Conservation (phyloP, 64 coral and sea anemone species). For the Porites australiensis region DNA sequence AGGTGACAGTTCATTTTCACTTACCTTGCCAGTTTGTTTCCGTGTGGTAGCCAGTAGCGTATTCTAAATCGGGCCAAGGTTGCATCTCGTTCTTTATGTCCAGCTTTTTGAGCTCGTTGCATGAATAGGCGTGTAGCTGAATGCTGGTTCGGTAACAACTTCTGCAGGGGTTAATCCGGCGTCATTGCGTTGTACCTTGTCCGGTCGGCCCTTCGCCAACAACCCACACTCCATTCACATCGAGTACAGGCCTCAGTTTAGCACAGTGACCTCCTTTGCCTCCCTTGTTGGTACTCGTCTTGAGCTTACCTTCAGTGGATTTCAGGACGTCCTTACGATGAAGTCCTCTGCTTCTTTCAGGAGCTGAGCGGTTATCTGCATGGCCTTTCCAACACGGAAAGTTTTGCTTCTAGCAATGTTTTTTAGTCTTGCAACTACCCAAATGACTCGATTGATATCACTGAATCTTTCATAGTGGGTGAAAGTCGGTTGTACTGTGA, state of each 20-base stretch:
- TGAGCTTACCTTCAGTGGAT: slow-evolving; percentile 56
- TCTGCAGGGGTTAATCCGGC: slow-evolving; percentile 53
- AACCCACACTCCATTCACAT: slow-evolving; percentile 53
- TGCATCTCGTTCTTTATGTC: slow-evolving; percentile 65
- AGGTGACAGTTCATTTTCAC: slow-evolving; percentile 69
- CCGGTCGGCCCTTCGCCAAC: slow-evolving; percentile 50
- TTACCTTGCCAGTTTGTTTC: slow-evolving; percentile 55
- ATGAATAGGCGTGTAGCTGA: slow-evolving; percentile 69
- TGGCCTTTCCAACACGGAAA: slow-evolving; percentile 45
- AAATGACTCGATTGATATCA: slow-evolving; percentile 61
- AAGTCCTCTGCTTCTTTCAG: too few relatives aligned
- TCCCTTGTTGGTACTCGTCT: background rate
- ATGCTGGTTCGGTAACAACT: slow-evolving; percentile 55
- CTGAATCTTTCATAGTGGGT: slow-evolving; percentile 53
- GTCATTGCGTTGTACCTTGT: slow-evolving; percentile 69
- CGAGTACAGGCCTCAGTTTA: slow-evolving; percentile 49
- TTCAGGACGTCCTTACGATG: slow-evolving; percentile 58
- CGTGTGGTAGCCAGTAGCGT: slow-evolving; percentile 61
- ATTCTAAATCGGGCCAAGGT: slow-evolving; percentile 64
- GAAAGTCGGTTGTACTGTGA: background rate
- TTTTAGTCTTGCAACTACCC: slow-evolving; percentile 49
- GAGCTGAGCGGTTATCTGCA: slow-evolving; percentile 22
- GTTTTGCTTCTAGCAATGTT: slow-evolving; percentile 65
- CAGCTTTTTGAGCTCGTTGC: slow-evolving; percentile 58
- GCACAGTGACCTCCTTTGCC: slow-evolving; percentile 60